Evolutionary conservation across 2,113 vertebrate genomes (phyloP), one percentile per base, ranked within the genome.

Genomic region (Acanthisitta chloris): DNA sequence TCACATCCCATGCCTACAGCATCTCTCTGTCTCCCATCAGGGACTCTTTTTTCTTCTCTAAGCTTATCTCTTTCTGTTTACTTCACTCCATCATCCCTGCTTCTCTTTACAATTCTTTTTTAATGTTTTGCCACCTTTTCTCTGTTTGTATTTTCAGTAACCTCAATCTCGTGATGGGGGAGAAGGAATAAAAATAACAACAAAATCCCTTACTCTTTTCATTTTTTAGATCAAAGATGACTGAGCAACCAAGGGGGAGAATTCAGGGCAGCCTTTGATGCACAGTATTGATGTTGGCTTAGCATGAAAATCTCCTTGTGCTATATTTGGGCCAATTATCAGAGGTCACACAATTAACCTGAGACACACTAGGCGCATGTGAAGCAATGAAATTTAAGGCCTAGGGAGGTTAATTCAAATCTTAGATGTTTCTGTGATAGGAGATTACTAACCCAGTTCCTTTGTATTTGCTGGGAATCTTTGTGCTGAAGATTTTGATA

Each of bases 221-320:
- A 94, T 94, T 96, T 96, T 90, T 83, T 45, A 93, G 93, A 97
- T 96, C 96, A 96, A 96, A 96, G 96, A 94, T 95, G 93, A 94
- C 90, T 92, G 93, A 94, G 58, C 59, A 81, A 90, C 85, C 3
- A 8, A 93, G 85, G 54, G 64, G 69, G 79, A 81, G 76, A 94
- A 96, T 88, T 95, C 90, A 94, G 76, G 88, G 90, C 85, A 97
- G 96, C 86, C 94, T 97, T 97, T 95, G 92, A 96, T 94, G 96
- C 92, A 61, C 69, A 29, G 59, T 96, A 96, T 92, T 96, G 94
- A 95, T 96, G 90, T 97, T 96, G 88, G 94, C 94, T 96, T 94
- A 95, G 76, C 82, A 95, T 71, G 82, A 96, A 96, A 96, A 96
- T 96, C 92, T 91, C 88, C 76, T 81, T 90, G 90, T 90, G 82